Conservation (phyloP, 2,113 vertebrate species). For the Diphyllodes magnificus region DNA sequence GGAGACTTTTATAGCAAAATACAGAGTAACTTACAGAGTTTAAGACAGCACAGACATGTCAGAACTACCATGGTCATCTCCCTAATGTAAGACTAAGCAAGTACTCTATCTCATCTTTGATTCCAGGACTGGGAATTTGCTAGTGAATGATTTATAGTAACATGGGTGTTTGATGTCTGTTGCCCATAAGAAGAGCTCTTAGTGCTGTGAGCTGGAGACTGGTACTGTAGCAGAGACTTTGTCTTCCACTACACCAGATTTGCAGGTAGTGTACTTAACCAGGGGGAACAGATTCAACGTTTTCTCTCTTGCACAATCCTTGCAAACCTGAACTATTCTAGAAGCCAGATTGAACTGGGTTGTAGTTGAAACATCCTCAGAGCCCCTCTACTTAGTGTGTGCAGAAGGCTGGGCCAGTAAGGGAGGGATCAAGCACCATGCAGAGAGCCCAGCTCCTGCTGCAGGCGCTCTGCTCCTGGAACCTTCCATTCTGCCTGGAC, state of each 20-base stretch:
- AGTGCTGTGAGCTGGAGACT: background rate
- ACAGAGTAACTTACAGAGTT: background rate
- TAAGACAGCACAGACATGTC: background rate
- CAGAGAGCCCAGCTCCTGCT: background rate
- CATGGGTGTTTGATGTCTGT: background rate
- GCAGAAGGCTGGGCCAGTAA: background rate
- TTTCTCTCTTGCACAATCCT: background rate
- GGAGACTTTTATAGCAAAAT: background rate
- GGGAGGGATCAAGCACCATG: background rate
- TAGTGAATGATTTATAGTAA: background rate
- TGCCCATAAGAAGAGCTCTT: background rate
- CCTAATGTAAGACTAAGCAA: background rate
- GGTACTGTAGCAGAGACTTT: background rate
- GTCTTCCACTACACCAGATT: background rate
- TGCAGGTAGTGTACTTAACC: background rate
- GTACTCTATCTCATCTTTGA: background rate
- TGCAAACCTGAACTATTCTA: background rate
- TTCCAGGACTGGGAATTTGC: background rate
- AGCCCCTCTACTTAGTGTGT: background rate
- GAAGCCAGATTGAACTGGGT: background rate
- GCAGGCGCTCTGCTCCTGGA: background rate
- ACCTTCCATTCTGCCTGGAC: background rate
- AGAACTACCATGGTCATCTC: background rate
- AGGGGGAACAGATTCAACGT: fast-evolving
- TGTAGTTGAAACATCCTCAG: background rate